Base-by-base conservation (phyloP, 53 echinoderm and acorn worm species). In the Mesocentrotus franciscanus region DNA sequence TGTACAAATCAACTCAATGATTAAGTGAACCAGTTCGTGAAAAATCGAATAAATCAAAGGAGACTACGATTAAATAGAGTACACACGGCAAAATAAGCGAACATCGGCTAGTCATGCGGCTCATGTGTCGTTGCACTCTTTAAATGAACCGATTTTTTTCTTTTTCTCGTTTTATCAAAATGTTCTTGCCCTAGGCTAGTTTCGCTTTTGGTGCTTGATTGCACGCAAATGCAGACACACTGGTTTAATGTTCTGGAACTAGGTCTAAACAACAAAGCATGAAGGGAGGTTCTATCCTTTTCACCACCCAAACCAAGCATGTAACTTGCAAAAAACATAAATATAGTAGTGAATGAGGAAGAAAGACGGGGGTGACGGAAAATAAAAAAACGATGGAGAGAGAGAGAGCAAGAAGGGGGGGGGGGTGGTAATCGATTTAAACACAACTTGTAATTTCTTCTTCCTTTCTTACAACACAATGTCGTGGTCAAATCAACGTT, bases 91-190 rank as follows among this genome's bases (percentile, higher is more conserved):
- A 81, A 81, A 39, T 36, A 87, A 17, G 34, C 17, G 27, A 87
- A 87, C 57, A 87, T 58, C 24, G 55, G 15, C 87, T 56, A 87
- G 49, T 87, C 87, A 87, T 81, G 81, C 87, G 56, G 12, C 87
- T 91, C 34, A 91, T 36, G 85, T 85, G 91, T 91, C 91, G 91
- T 29, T 91, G 91, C 36, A 91, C 91, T 91, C 62, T 91, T 91
- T 22, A 60, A 64, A 34, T 61, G 36, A 91, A 61, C 62, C 34
- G 16, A 64, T 0, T 15, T 58, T 29, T 49, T 42, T 36, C 7
- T 29, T 16, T 16, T 66, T 34, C 9, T 64, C 85, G 24, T 35
- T 9, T 91, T 58, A 34, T 39, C 20, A 62, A 64, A 66, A 91
- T 91, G 91, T 66, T 64, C 66, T 64, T 66, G 91, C 91, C 91